phyloP scores from a whole-genome alignment of 2,113 vertebrate genomes.

The Gracilinanus agilis region DNA sequence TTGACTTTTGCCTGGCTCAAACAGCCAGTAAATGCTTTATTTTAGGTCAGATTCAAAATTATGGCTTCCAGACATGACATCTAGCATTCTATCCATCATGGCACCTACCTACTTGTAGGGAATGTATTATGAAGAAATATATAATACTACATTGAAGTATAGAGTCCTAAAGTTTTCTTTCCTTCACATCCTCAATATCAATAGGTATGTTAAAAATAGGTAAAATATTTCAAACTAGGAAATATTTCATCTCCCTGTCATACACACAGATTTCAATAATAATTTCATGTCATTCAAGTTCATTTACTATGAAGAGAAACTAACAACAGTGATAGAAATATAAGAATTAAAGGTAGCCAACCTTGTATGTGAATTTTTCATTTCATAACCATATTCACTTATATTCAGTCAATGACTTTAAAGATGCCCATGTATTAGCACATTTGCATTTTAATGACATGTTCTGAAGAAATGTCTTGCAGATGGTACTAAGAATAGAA shows the following conservation, averaged over 20 bases:
- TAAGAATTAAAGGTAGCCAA: not conserved
- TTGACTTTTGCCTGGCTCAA: no score
- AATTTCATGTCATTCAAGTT: not conserved
- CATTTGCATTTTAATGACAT: conserved; percentile 70
- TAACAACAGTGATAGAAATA: not conserved
- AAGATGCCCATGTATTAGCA: conserved; percentile 55
- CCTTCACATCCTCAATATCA: not conserved
- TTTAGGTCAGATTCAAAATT: not conserved
- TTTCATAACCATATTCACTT: conserved; percentile 39
- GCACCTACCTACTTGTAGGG: no score
- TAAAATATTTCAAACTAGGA: not conserved
- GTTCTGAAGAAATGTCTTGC: conserved; percentile 54
- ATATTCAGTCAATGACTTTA: conserved; percentile 31
- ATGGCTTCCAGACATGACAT: not conserved
- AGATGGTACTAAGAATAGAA: conserved; percentile 34
- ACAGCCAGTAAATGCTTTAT: not conserved
- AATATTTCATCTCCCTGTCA: not conserved
- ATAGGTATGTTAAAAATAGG: not conserved
- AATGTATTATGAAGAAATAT: no score
- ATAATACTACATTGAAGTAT: no score
- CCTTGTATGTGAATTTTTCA: conserved; percentile 29
- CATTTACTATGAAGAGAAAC: not conserved
- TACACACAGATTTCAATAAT: not conserved
- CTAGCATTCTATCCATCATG: not conserved
- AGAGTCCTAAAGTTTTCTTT: not conserved